Conservation (phyloP, 1,140 invertebrate genomes). For the Lutraria rhynchaena region DNA sequence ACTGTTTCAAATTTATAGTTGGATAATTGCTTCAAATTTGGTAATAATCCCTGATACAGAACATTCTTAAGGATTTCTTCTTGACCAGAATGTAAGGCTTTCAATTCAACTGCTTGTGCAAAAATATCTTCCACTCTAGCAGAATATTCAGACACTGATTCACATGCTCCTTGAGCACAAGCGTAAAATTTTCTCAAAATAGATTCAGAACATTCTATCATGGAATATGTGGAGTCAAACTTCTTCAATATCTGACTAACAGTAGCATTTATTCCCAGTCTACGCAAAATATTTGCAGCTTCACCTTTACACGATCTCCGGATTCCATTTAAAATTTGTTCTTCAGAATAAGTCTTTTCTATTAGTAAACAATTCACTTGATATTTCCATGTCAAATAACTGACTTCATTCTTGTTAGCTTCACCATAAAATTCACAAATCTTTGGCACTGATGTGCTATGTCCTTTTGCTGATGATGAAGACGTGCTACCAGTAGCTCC, state of each 20-base stretch:
- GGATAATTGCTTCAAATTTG: constrained; percentile 1
- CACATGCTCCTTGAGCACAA: constrained; percentile 10
- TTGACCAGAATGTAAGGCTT: neutral
- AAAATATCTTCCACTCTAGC: constrained; percentile 37
- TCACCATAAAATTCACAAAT: constrained; percentile 24
- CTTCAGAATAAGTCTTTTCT: neutral
- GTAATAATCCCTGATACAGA: constrained; percentile 4
- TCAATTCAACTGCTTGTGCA: constrained; percentile 13
- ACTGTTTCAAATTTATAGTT: constrained; percentile 19
- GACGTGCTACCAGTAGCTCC: too few relatives aligned
- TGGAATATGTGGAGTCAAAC: neutral
- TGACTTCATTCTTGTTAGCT: constrained; percentile 22
- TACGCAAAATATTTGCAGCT: constrained; percentile 7
- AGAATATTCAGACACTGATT: constrained; percentile 4
- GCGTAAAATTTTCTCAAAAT: constrained; percentile 34
- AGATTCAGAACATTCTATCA: constrained; percentile 5
- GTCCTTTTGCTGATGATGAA: too few relatives aligned
- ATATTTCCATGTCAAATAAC: constrained; percentile 11
- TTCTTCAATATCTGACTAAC: constrained; percentile 1
- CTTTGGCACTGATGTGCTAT: too few relatives aligned
- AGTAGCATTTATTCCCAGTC: neutral
- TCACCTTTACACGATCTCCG: constrained; percentile 21
- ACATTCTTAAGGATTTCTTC: constrained; percentile 22
- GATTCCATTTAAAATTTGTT: constrained; percentile 18
- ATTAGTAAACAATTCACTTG: constrained; percentile 14